These are phyloP conservation scores for Girardinus metallicus DNA, from an alignment of 2,797 vertebrate species.

Conservation along the genomic window DNA sequence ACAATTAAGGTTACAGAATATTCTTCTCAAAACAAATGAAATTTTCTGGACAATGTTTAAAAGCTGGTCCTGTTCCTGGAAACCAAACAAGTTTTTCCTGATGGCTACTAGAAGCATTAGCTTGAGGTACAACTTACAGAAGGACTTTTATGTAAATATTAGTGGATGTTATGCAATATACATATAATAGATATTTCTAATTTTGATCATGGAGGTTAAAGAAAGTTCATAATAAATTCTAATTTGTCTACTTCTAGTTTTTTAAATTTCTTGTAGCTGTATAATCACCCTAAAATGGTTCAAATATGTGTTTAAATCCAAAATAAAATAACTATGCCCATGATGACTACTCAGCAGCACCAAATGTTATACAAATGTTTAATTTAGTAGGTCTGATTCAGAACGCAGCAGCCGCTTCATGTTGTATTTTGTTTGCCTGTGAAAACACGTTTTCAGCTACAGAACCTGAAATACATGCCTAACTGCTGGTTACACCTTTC, in stretches of 20 bases:
- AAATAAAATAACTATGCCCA: neutral
- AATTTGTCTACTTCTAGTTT: neutral
- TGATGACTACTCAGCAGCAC: neutral
- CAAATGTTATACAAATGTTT: neutral
- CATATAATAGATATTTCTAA: neutral
- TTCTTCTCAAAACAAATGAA: neutral
- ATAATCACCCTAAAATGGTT: neutral
- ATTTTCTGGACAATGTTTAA: neutral
- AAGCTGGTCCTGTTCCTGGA: neutral
- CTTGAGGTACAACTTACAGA: neutral
- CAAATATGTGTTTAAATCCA: neutral
- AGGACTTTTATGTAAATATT: neutral
- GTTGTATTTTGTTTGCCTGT: neutral
- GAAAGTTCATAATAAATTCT: neutral
- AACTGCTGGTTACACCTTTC: neutral
- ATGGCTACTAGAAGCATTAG: neutral
- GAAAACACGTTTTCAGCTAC: neutral
- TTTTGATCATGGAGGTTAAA: neutral
- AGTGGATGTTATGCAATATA: neutral
- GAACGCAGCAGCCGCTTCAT: neutral
- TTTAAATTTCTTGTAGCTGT: neutral
- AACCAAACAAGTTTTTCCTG: neutral
- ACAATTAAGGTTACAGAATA: too few species aligned
- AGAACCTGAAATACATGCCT: conserved; percentile 18
- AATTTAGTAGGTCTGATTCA: neutral